Conservation (phyloP, 1,140 invertebrate genomes). For the Zaprionus camerounensis region DNA sequence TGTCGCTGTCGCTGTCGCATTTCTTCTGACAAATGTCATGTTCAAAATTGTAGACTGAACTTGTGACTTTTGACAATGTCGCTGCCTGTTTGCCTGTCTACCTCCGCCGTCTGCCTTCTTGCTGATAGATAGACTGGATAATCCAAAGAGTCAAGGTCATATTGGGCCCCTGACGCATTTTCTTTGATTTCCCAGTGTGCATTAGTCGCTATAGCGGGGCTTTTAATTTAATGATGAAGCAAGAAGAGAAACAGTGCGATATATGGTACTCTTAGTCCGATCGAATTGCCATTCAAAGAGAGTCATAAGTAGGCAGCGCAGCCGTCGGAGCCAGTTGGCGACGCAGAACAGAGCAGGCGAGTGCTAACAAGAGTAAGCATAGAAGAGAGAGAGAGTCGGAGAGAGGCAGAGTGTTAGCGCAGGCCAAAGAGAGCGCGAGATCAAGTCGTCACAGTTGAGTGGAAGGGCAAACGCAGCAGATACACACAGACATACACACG, state of each 20-base stretch:
- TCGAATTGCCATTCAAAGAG: no score
- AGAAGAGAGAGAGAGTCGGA: neutral
- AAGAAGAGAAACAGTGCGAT: no score
- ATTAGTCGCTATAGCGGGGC: neutral
- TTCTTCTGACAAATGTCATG: constrained; percentile 76
- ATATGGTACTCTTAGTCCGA: no score
- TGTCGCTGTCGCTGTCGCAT: constrained; percentile 20
- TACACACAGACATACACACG: neutral
- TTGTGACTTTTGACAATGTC: constrained; percentile 68
- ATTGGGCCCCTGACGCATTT: constrained; percentile 2
- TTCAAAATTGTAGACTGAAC: constrained; percentile 78
- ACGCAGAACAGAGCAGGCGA: neutral
- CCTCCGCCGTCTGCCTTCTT: neutral
- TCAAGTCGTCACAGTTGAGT: neutral
- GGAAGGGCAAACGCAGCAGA: neutral
- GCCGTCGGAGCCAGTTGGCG: no score
- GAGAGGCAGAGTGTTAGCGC: neutral
- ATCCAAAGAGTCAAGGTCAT: constrained; percentile 62
- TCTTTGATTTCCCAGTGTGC: constrained; percentile 3
- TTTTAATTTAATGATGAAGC: neutral
- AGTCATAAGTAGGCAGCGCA: neutral
- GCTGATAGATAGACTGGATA: constrained; percentile 68
- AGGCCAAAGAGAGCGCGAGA: neutral
- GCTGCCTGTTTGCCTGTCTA: constrained; percentile 11
- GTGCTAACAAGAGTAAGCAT: constrained; percentile 33